phyloP scores from a whole-genome alignment of 2,113 vertebrate genomes.

The Hippocampus abdominalis region DNA sequence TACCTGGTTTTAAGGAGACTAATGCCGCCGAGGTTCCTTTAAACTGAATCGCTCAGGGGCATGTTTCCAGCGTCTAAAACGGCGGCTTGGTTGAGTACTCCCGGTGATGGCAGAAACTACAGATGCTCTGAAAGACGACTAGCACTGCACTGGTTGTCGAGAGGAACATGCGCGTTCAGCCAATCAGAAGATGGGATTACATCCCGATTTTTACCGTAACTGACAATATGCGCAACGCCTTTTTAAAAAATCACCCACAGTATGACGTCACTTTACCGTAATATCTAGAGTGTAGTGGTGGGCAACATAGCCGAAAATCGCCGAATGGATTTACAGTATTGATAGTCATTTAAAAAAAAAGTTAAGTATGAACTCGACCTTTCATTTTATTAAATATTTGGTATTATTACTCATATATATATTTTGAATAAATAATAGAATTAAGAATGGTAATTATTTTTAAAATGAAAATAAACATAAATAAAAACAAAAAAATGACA shows the following conservation, averaged over 20 bases:
- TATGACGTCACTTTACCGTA: background rate
- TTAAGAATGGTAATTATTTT: too few species aligned
- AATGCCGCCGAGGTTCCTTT: background rate
- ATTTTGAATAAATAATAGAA: too few species aligned
- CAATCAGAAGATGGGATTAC: slow-evolving; percentile 52
- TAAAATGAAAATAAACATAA: too few species aligned
- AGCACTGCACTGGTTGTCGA: too few species aligned
- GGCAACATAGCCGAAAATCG: too few species aligned
- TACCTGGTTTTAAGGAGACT: slow-evolving; percentile 32
- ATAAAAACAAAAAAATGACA: too few species aligned
- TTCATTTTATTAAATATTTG: too few species aligned
- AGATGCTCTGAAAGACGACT: background rate
- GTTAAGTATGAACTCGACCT: background rate
- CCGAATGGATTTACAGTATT: background rate
- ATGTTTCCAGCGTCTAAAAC: background rate
- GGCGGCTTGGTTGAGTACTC: background rate
- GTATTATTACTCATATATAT: too few species aligned
- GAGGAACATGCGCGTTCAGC: slow-evolving; percentile 19
- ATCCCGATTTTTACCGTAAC: slow-evolving; percentile 43
- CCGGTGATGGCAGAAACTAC: background rate
- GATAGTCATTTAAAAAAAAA: background rate
- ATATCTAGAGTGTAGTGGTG: background rate
- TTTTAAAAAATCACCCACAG: background rate
- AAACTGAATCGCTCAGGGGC: background rate
- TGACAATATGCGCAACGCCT: background rate